Conservation (phyloP, 1,140 invertebrate genomes). For the Drosophila ohnishii region DNA sequence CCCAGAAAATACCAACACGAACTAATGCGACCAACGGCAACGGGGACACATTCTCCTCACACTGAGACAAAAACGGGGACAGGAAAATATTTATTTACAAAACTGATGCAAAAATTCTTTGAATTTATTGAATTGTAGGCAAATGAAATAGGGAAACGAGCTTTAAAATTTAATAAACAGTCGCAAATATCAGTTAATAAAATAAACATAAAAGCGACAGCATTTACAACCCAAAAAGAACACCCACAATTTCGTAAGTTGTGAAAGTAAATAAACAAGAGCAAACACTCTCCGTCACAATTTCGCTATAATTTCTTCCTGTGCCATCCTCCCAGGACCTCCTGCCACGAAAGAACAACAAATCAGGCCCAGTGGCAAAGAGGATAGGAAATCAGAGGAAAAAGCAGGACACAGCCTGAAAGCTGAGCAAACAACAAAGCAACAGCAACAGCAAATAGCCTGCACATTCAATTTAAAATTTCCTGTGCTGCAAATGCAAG, state of each 20-base stretch:
- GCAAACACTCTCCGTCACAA: background rate
- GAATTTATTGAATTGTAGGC: background rate
- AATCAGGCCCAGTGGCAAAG: conserved; percentile 42
- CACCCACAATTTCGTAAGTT: background rate
- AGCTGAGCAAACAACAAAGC: conserved; percentile 41
- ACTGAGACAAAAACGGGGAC: conserved; percentile 1
- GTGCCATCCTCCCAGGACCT: conserved; percentile 22
- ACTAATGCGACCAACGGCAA: conserved; percentile 23
- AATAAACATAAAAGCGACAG: background rate
- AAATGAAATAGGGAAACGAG: background rate
- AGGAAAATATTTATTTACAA: background rate
- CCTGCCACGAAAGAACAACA: conserved; percentile 21
- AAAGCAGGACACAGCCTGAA: conserved; percentile 33
- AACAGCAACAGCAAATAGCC: conserved; percentile 31
- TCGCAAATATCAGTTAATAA: background rate
- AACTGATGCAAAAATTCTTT: background rate
- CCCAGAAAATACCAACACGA: conserved; percentile 28
- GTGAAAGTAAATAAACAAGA: conserved; percentile 3
- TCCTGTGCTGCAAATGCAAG: conserved; percentile 61
- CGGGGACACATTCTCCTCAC: background rate
- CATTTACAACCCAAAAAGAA: background rate
- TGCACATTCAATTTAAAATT: conserved; percentile 76
- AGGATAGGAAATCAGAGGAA: conserved; percentile 31
- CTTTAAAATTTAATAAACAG: background rate
- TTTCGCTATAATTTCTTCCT: background rate